Base-by-base conservation (phyloP, 2,888 invertebrate genomes). In the Eupithecia tripunctaria region DNA sequence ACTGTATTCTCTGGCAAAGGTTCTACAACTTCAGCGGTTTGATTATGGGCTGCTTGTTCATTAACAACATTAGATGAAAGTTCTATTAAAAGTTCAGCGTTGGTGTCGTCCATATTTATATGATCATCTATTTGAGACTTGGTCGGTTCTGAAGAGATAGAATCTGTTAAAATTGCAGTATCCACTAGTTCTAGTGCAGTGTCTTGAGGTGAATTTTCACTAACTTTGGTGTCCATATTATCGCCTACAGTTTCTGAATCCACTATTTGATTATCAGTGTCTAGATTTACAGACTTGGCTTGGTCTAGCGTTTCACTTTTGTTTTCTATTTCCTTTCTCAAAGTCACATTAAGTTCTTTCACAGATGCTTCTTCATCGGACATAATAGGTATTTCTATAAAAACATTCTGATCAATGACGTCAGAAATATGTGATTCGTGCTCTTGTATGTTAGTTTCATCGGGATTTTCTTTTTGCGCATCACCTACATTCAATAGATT, bases 331-430 rank as follows among this genome's bases (percentile, higher is more conserved):
- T 29, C 60, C 8, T 7, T 29, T 29, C 29, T 18, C 18, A 29
- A 29, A 18, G 7, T 10, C 18, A 1, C 29, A 18, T 60, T 29
- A 27, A 60, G 7, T 15, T 29, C 29, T 27, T 10, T 60, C 15
- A 8, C 29, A 60, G 60, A 60, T 60, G 8, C 18, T 27, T 63
- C 21, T 63, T 21, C 21, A 63, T 36, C 12, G n/a, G n/a, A 15
- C 12, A n/a, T 32, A 36, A 32, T 18, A 63, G 36, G 12, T 12
- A 5, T 36, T 63, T 63, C 63, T 36, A 12, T 36, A 1, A 36
- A 36, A 36, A 32, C n/a, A 63, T 63, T 63, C 5, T 36, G 63
- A 63, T 63, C 63, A n/a, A 63, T 63, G 10, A 10, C 29, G n/a
- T 36, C 36, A 32, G 29, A 18, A 10, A n/a, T n/a, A 63, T n/a